A percentile compares a stretch with the other conserved stretches of the same genome.
Conservation (phyloP, 2,888 invertebrate genomes). For the Lordiphosa andalusiaca region DNA sequence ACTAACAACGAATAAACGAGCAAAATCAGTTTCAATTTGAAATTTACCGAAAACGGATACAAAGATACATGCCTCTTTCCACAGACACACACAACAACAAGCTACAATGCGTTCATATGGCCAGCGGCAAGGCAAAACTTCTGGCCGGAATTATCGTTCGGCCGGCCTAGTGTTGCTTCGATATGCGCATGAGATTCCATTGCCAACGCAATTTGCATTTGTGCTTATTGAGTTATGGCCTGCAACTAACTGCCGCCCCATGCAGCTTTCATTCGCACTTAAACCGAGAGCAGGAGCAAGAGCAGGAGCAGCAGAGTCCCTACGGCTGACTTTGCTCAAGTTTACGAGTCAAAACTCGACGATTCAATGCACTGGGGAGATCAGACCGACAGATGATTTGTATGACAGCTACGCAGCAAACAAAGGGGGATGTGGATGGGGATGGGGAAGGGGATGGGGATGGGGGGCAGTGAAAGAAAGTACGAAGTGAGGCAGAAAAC, state of each 20-base stretch:
- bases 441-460: no score
- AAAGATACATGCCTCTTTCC: conserved; percentile 22
- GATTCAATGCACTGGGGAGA: conserved; percentile 53
- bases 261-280: conserved; percentile 65
- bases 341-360: conserved; percentile 57
- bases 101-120: conserved; percentile 19
- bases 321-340: conserved; percentile 27
- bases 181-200: conserved; percentile 42
- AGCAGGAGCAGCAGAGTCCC: no score
- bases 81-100: conserved; percentile 13
- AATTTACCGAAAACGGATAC: conserved; percentile 46
- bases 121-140: conserved; percentile 36
- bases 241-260: conserved; percentile 55
- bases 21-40: conserved; percentile 56
- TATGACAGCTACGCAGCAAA: conserved; percentile 61
- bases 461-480: neutral
- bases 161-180: conserved; percentile 22
- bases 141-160: conserved; percentile 18
- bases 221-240: conserved; percentile 69
- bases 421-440: conserved; percentile 15
- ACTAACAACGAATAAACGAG: conserved; percentile 40
- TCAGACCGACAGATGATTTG: conserved; percentile 58
- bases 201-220: conserved; percentile 61
- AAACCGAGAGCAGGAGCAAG: conserved; percentile 36
- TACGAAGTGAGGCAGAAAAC: conserved; percentile 11